These are phyloP conservation scores for Agapostemon virescens DNA, from an alignment of 2,888 invertebrate species.

Conservation along the genomic window DNA sequence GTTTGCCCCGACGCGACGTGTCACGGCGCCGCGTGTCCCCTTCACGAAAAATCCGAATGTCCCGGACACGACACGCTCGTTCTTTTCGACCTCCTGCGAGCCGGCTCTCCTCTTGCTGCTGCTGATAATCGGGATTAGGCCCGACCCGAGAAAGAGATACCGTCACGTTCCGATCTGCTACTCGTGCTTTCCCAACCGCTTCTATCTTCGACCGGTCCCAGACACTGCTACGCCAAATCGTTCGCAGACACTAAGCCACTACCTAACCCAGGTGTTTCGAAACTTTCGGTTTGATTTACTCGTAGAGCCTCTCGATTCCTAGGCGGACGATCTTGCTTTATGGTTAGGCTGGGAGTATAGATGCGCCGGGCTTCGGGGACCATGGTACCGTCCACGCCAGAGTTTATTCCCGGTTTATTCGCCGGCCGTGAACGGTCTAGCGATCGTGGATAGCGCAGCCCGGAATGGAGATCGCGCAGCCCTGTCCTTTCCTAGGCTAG, in stretches of 20 bases:
- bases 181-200: conserved; percentile 4
- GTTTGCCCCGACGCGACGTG: conserved; percentile 30
- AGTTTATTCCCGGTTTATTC: conserved; percentile 31
- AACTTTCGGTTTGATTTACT: neutral
- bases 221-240: neutral
- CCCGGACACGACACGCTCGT: conserved; percentile 44
- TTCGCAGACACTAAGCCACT: neutral
- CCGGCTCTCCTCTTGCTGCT: conserved; percentile 2
- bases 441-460: conserved; percentile 33
- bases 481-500: conserved; percentile 47
- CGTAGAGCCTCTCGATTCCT: neutral
- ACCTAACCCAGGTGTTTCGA: neutral
- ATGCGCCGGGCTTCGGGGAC: neutral
- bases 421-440: conserved; percentile 22
- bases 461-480: conserved; percentile 42
- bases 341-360: neutral
- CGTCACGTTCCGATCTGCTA: neutral
- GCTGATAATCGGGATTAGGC: conserved; percentile 49
- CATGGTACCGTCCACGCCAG: neutral
- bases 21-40: conserved; percentile 29
- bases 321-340: neutral
- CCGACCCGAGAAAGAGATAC: conserved; percentile 7
- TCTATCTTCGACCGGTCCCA: neutral
- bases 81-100: conserved; percentile 46
- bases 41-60: conserved; percentile 43